Evolutionary conservation across 1,140 invertebrate genomes (phyloP), one percentile per base, ranked within the genome.

Genomic region (Caerostris darwini): DNA sequence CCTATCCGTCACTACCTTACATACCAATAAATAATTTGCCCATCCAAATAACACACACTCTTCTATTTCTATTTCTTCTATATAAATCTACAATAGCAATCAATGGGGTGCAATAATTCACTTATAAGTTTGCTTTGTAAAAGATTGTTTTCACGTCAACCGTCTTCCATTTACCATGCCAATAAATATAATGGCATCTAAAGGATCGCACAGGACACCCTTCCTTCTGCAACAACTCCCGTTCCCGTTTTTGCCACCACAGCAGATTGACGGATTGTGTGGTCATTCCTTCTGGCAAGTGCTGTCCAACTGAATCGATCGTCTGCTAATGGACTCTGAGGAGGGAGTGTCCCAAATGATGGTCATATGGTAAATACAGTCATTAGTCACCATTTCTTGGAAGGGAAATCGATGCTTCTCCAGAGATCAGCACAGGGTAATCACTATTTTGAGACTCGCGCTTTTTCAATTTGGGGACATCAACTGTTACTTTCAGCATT

Each of bases 301-400:
- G 69, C 8, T 10, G n/a, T 71, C 69, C 67, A 34, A 34, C 7
- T 19, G 19, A 7, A 71, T 71, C 69, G 69, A 71, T 50, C 69
- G 69, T 50, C 69, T 34, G 19, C 69, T 71, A 71, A 71, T 71
- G 69, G 69, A 71, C 69, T 50, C n/a, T 34, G 34, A 34, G 34
- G 69, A 71, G 69, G 69, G 69, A 17, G 12, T 5, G 17, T 64
- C 61, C 19, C 69, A 4, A 19, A 71, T 71, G 69, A 71, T 71
- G 50, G 69, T 71, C 19, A 71, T 71, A 71, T 71, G 69, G 69
- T 34, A 71, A 71, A 71, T 71, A 71, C 19, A n/a, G 12, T 19
- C 69, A 71, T 71, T 71, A 71, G 69, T 71, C 69, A 71, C 69
- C 69, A 71, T 71, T 71, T 71, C 69, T 71, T 71, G 69, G 67